Evolutionary conservation across 2,888 invertebrate genomes (phyloP), one percentile per base, ranked within the genome.

Genomic region (Apocheima hispidaria): DNA sequence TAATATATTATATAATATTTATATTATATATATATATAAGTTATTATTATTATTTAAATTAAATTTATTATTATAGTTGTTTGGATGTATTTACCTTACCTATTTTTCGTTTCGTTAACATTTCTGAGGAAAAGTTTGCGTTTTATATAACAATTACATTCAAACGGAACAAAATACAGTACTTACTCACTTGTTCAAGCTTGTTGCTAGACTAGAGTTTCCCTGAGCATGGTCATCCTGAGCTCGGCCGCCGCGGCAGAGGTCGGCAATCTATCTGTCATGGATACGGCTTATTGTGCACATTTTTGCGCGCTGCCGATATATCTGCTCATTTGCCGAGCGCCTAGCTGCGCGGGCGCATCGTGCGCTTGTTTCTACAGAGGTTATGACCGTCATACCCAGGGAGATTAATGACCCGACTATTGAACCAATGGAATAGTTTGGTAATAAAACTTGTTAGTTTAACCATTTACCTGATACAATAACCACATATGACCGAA

Each of bases 251-350:
- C 43, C 40, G 41, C 60, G 59, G 51, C 53, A 55, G 46, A 41
- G 65, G 60, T 57, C 65, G 60, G 66, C 63, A 62, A 69, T 69
- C 71, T 69, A 69, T 72, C 72, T 70, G 69, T 67, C 70, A 65
- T 64, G 68, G 70, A 65, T 69, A 63, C 50, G 48, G 63, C 63
- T 69, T 65, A 66, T 65, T 69, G 70, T 66, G 68, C 52, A 63
- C 65, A 63, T 65, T 70, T 69, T 65, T 69, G 64, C 46, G 63
- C 46, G 60, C 61, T 52, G 53, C 62, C 67, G 65, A 66, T 63
- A 46, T 55, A 60, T 65, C 63, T 60, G 51, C 57, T 49, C 64
- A 55, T 63, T 68, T 52, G 48, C 60, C 48, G 59, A 40, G 40
- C 36, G 21, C 58, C 70, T 68, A 63, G 68, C 65, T 52, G 43